Percentiles rank a stretch among this genome's conserved stretches.
phyloP scores from a whole-genome alignment of 1,140 invertebrate genomes.

The Drusus annulatus region DNA sequence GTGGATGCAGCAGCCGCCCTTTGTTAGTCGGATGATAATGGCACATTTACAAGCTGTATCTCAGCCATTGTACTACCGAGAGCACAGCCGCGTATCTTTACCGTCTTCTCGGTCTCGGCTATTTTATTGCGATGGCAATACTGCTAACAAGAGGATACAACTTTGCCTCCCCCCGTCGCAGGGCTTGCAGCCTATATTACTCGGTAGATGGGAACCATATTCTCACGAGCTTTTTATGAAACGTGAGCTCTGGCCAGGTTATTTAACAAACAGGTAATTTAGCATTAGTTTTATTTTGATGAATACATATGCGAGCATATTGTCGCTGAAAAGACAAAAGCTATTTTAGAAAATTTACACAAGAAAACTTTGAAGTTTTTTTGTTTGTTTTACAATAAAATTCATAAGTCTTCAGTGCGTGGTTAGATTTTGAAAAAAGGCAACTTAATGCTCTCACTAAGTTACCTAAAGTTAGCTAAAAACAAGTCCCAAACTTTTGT shows the following conservation, averaged over 20 bases:
- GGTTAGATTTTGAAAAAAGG: too few species aligned
- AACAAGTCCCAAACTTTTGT: too few species aligned
- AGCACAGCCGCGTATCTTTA: not conserved
- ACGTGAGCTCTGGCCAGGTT: not conserved
- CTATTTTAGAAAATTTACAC: too few species aligned
- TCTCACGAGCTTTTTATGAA: not conserved
- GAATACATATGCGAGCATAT: too few species aligned
- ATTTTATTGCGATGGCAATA: slow-evolving; percentile 22
- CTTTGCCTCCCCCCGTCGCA: not conserved
- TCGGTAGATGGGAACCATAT: not conserved
- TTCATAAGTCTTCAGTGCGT: too few species aligned
- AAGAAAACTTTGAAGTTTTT: too few species aligned
- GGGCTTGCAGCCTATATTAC: too few species aligned
- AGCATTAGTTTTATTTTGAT: too few species aligned
- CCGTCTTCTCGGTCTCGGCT: not conserved
- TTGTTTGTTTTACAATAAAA: too few species aligned
- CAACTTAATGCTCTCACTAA: too few species aligned
- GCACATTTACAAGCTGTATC: not conserved
- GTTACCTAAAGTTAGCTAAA: too few species aligned
- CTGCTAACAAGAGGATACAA: slow-evolving; percentile 10
- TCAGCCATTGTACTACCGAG: not conserved
- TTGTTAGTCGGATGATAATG: not conserved
- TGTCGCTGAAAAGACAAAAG: too few species aligned
- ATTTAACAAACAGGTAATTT: not conserved
- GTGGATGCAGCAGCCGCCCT: not conserved